Evolutionary conservation across 2,113 vertebrate species (phyloP).

Genomic region (Triplophysa siluroides): DNA sequence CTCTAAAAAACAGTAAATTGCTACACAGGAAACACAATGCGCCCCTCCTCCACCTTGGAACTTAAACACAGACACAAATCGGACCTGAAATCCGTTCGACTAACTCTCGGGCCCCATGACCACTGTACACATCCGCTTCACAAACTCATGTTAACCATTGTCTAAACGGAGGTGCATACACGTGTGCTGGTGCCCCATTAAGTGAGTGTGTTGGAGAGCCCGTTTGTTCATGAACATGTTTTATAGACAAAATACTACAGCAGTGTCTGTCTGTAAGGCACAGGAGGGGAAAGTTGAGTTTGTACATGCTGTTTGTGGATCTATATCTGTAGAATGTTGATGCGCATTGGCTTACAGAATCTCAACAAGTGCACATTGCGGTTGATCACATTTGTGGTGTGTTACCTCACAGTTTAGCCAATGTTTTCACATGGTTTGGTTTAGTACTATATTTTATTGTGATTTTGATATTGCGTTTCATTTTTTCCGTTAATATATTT

Average conservation of each 20-base stretch:
- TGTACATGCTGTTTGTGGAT: neutral
- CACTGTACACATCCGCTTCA: conserved; percentile 47
- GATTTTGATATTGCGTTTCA: neutral
- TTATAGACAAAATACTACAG: neutral
- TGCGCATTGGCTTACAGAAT: neutral
- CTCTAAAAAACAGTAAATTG: conserved; percentile 85
- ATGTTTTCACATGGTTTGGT: neutral
- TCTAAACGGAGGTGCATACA: conserved; percentile 23
- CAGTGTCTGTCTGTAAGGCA: neutral
- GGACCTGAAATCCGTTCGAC: conserved; percentile 65
- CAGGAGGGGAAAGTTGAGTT: neutral
- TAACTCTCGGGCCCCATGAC: conserved; percentile 58
- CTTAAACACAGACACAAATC: conserved; percentile 48
- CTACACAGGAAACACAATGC: conserved; percentile 77
- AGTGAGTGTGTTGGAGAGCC: conserved; percentile 35
- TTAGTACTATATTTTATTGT: neutral
- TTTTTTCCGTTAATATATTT: too few relatives aligned
- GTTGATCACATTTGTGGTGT: neutral
- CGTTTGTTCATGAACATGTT: conserved; percentile 49
- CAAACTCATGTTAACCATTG: conserved; percentile 70
- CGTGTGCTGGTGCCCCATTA: neutral
- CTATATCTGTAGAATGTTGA: conserved; percentile 3
- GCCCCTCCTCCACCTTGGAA: conserved; percentile 39
- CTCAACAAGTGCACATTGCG: conserved; percentile 10
- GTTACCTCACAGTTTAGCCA: neutral